Evolutionary conservation across 2,888 invertebrate genomes (phyloP).

Genomic region (Pandemis heparana): DNA sequence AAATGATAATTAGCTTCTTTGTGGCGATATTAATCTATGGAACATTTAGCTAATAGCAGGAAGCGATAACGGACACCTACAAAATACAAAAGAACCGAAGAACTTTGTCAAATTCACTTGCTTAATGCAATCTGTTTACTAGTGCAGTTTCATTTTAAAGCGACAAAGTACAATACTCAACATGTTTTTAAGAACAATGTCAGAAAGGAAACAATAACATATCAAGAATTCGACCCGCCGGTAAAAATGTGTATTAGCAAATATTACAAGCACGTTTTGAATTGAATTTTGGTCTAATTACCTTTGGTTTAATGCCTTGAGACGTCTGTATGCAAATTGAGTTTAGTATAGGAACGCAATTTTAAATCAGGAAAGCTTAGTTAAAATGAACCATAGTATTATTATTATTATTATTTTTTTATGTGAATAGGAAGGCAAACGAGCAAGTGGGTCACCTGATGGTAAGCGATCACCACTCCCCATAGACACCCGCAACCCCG

Average conservation of each 20-base stretch:
- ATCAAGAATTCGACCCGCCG: neutral
- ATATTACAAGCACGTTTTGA: slow-evolving; percentile 12
- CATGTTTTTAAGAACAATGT: slow-evolving; percentile 23
- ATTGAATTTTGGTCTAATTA: slow-evolving; percentile 3
- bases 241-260: neutral
- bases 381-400: too few species aligned
- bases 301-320: neutral
- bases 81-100: neutral
- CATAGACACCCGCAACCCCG: too few species aligned
- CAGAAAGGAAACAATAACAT: slow-evolving; percentile 16
- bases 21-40: neutral
- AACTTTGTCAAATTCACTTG: neutral
- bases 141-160: neutral
- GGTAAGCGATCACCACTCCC: too few species aligned
- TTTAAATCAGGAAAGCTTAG: neutral
- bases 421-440: too few species aligned
- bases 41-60: neutral
- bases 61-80: slow-evolving; percentile 1
- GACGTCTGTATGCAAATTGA: slow-evolving; percentile 15
- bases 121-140: neutral
- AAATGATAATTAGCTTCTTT: neutral
- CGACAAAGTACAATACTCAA: neutral
- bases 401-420: too few species aligned
- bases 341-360: neutral
- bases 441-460: too few species aligned